Conservation (phyloP, 2,888 invertebrate genomes). For the Pandemis cinnamomeana region DNA sequence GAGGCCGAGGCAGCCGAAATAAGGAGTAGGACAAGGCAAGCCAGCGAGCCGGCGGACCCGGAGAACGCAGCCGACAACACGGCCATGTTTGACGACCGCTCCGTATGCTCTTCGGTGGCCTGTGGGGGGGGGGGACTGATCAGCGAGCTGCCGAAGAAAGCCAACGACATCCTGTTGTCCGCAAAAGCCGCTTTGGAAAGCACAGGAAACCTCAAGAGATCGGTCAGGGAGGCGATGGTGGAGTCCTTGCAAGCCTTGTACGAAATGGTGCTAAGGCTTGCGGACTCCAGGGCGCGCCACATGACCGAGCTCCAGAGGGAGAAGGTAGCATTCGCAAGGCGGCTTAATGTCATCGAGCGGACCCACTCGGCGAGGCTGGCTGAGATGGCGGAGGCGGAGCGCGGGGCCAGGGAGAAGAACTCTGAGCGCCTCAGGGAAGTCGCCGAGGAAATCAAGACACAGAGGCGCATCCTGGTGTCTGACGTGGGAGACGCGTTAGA, state of each 20-base stretch:
- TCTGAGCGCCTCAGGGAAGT: too few relatives aligned
- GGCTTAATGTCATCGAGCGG: neutral
- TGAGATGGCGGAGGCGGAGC: neutral
- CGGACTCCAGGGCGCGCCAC: neutral
- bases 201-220: neutral
- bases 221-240: neutral
- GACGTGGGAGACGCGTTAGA: neutral
- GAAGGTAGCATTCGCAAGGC: neutral
- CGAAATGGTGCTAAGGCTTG: neutral
- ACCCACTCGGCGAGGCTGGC: neutral
- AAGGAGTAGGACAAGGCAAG: neutral
- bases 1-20: neutral
- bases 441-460: neutral
- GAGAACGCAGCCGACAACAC: neutral
- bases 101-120: neutral
- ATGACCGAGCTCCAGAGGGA: neutral
- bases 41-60: neutral
- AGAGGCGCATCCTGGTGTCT: neutral
- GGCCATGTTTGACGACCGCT: neutral
- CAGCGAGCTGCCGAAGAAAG: neutral
- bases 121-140: neutral
- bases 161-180: neutral
- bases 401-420: neutral
- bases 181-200: neutral
- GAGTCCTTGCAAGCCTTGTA: neutral